Conservation (phyloP, 2,888 invertebrate genomes). For the Ochlodes sylvanus region DNA sequence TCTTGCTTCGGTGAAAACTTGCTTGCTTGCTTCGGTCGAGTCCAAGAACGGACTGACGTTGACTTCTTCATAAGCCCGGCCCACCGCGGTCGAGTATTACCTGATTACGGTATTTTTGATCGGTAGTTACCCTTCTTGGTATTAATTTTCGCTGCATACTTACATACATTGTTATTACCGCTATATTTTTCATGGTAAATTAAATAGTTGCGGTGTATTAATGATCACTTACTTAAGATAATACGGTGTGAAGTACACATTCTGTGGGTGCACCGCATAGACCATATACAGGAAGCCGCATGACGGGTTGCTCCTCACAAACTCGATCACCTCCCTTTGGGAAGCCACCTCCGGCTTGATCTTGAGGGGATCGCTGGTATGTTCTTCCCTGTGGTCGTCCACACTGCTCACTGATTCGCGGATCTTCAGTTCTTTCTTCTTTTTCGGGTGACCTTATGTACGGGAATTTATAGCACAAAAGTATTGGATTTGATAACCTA, state of each 20-base stretch:
- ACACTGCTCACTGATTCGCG: slow-evolving; percentile 48
- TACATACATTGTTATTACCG: too few relatives aligned
- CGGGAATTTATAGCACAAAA: not conserved
- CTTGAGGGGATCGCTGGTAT: slow-evolving; percentile 67
- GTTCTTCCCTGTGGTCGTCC: slow-evolving; percentile 42
- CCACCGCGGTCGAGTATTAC: too few relatives aligned
- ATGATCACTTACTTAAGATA: slow-evolving; percentile 87
- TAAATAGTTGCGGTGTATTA: too few relatives aligned
- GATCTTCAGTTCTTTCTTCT: slow-evolving; percentile 63
- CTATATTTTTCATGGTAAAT: too few relatives aligned
- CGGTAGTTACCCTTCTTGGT: too few relatives aligned
- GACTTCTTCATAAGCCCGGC: too few relatives aligned
- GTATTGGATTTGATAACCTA: too few relatives aligned
- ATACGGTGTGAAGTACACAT: slow-evolving; percentile 90
- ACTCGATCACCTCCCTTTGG: slow-evolving; percentile 73
- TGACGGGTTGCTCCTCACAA: slow-evolving; percentile 83
- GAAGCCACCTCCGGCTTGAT: slow-evolving; percentile 74
- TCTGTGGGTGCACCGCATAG: slow-evolving; percentile 89
- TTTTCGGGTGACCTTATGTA: slow-evolving; percentile 44
- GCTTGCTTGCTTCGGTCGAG: too few relatives aligned
- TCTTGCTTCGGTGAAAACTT: too few relatives aligned
- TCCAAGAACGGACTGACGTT: too few relatives aligned
- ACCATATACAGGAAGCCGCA: slow-evolving; percentile 91
- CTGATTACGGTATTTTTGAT: too few relatives aligned
- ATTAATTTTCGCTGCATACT: too few relatives aligned